Percentiles rank a stretch among this genome's conserved stretches.
Conservation (phyloP, 2,888 invertebrate species). For the Margaritifera margaritifera region DNA sequence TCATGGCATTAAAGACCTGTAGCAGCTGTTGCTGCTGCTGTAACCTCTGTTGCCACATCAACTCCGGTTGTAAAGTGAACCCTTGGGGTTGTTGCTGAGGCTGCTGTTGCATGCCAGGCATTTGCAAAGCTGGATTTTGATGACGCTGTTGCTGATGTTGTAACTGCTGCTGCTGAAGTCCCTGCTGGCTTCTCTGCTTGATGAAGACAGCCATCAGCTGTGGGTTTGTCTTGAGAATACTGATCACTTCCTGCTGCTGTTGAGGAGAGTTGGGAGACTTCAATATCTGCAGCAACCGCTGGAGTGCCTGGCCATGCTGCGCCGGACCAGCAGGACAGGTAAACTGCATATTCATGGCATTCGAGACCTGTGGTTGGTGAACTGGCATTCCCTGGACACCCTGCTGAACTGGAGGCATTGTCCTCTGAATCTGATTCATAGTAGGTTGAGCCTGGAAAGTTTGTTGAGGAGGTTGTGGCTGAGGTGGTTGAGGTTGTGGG, state of each 20-base stretch:
- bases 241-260: conserved; percentile 82
- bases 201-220: conserved; percentile 96
- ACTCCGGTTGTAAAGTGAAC: conserved; percentile 55
- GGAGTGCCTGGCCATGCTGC: conserved; percentile 52
- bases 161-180: conserved; percentile 36
- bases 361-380: conserved; percentile 9
- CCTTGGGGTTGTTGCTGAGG: conserved; percentile 47
- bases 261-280: conserved; percentile 86
- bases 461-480: conserved; percentile 2
- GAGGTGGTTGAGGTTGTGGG: conserved; percentile 1
- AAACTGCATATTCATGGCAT: no score
- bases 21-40: conserved; percentile 44
- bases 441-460: no score
- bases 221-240: conserved; percentile 93
- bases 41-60: conserved; percentile 57
- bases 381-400: conserved; percentile 25
- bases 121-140: conserved; percentile 4
- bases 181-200: conserved; percentile 78
- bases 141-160: conserved; percentile 37
- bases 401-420: conserved; percentile 31
- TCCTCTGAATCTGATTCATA: conserved; percentile 8
- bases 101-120: conserved; percentile 23
- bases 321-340: no score
- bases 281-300: conserved; percentile 88
- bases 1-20: neutral